These are phyloP conservation scores for Hormaphis cornu DNA, from an alignment of 1,140 invertebrate species.

Conservation along the genomic window DNA sequence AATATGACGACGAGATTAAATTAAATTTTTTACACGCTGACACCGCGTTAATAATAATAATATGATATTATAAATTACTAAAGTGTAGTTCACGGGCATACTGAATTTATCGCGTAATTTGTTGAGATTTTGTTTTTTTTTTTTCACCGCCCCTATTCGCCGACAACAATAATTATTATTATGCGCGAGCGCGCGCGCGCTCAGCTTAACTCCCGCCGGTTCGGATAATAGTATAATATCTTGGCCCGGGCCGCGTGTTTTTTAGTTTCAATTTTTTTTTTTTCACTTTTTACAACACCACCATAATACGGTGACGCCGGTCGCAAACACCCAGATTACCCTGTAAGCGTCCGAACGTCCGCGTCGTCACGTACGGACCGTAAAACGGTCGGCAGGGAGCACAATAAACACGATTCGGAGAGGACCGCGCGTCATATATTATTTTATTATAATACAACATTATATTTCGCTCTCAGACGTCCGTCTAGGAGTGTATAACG, in stretches of 20 bases:
- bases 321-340: slow-evolving; percentile 31
- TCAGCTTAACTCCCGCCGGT: background rate
- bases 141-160: no score
- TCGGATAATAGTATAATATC: no score
- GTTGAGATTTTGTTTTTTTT: no score
- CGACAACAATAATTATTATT: background rate
- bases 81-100: no score
- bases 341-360: slow-evolving; percentile 14
- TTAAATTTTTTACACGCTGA: background rate
- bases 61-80: no score
- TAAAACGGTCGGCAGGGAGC: slow-evolving; percentile 22
- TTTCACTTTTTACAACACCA: slow-evolving; percentile 24
- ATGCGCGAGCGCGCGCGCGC: background rate
- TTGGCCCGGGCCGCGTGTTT: background rate
- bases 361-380: slow-evolving; percentile 18
- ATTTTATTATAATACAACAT: no score
- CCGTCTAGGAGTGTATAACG: no score
- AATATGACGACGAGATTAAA: background rate
- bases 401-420: slow-evolving; percentile 28
- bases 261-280: background rate
- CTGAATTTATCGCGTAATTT: no score
- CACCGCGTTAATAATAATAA: no score
- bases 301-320: slow-evolving; percentile 27
- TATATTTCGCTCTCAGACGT: slow-evolving; percentile 2
- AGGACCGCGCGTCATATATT: background rate